A percentile compares a stretch with the other conserved stretches of the same genome.
Conservation (phyloP, 1,140 invertebrate species). For the Charaxes varanes region DNA sequence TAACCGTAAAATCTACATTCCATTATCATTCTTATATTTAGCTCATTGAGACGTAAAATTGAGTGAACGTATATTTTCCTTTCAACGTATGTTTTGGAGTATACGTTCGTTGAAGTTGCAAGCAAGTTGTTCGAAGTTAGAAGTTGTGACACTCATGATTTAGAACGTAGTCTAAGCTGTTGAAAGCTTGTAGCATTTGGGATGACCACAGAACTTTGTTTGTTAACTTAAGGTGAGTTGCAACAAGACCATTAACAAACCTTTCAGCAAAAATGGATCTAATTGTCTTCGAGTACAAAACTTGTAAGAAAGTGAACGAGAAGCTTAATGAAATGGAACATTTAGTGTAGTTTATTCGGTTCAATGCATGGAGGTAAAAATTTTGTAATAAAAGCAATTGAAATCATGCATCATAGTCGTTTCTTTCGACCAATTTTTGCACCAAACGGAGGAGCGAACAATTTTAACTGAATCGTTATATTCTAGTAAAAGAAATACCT, state of each 20-base stretch:
- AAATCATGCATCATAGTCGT: no score
- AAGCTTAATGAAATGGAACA: background rate
- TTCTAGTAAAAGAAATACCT: no score
- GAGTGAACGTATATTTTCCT: background rate
- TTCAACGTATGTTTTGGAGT: constrained; percentile 6
- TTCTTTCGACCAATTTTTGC: no score
- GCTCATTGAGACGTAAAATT: background rate
- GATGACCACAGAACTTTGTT: constrained; percentile 20
- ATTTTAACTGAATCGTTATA: no score
- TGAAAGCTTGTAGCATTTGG: constrained; percentile 21
- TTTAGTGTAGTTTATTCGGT: no score
- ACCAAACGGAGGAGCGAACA: no score
- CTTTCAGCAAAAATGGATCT: background rate
- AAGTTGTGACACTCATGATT: constrained; percentile 20
- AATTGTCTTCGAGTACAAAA: background rate
- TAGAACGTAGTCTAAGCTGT: constrained; percentile 14
- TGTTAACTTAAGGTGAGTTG: constrained; percentile 16
- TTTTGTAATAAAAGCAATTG: no score
- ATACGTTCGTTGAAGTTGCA: constrained; percentile 8
- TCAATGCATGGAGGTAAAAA: no score
- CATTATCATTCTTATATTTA: constrained; percentile 6
- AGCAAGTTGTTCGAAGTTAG: constrained; percentile 8
- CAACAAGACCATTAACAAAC: constrained; percentile 4
- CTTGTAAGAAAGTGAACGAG: no score
- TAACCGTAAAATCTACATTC: background rate